These are phyloP conservation scores for Amazona guildingii DNA, from an alignment of 2,113 vertebrate species.

Conservation along the genomic window DNA sequence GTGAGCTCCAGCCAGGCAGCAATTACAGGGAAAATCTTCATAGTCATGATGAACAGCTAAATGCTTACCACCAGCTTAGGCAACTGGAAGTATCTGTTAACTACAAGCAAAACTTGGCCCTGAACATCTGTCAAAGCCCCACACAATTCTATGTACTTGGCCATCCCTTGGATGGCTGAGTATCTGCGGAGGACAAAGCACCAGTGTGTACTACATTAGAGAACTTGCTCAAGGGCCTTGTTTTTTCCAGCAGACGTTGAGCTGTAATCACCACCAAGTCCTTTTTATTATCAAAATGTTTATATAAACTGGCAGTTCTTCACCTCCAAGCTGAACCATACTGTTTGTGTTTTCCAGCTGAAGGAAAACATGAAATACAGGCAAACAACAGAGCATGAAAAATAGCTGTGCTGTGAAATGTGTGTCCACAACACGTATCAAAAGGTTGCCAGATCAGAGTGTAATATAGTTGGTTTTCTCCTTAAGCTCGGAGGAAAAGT, in stretches of 20 bases:
- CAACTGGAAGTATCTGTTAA: conserved; percentile 14
- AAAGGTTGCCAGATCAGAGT: conserved; percentile 14
- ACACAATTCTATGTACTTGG: neutral
- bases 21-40: neutral
- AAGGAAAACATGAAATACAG: conserved; percentile 72
- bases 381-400: conserved; percentile 65
- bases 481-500: neutral
- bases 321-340: conserved; percentile 70
- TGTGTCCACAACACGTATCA: conserved; percentile 50
- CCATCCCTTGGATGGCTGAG: neutral
- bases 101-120: neutral
- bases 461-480: neutral
- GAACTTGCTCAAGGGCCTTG: conserved; percentile 15
- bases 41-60: neutral
- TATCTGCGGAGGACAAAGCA: conserved; percentile 29
- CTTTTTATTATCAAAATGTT: conserved; percentile 70
- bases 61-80: neutral
- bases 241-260: conserved; percentile 9
- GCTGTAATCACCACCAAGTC: conserved; percentile 68
- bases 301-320: conserved; percentile 73
- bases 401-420: conserved; percentile 63
- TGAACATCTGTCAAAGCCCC: neutral
- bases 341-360: conserved; percentile 74
- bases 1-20: neutral
- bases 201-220: neutral